Conservation (phyloP, 92 coral and sea anemone species). For the Pocillopora meandrina region DNA sequence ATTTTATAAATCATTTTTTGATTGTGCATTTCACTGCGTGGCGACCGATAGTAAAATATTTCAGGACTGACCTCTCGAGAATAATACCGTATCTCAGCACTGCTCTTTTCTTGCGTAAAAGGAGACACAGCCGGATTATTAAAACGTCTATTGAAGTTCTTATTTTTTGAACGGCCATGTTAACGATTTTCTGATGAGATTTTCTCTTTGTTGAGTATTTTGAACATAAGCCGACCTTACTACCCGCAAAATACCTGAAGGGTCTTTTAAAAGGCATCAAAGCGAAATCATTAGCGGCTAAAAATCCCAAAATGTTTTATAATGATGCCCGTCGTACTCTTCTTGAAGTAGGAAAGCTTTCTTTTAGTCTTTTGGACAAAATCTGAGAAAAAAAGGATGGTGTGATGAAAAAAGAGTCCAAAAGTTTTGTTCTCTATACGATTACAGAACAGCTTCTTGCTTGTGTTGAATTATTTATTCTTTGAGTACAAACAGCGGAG, state of each 20-base stretch:
- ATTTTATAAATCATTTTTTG: slow-evolving; percentile 10
- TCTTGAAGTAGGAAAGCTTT: neutral
- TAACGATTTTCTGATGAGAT: neutral
- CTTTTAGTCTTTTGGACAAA: neutral
- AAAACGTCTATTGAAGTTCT: neutral
- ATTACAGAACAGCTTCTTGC: slow-evolving; percentile 43
- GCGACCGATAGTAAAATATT: neutral
- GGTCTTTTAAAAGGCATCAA: slow-evolving; percentile 31
- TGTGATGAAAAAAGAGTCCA: neutral
- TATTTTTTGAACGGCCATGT: neutral
- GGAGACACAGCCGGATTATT: too few relatives aligned
- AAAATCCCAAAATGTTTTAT: neutral
- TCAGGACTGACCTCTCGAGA: neutral
- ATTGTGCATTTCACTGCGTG: slow-evolving; percentile 37
- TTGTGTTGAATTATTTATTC: slow-evolving; percentile 46
- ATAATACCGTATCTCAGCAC: neutral
- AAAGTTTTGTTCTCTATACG: slow-evolving; percentile 11
- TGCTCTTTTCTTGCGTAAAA: too few relatives aligned
- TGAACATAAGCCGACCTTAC: slow-evolving; percentile 22
- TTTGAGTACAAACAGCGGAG: slow-evolving; percentile 33
- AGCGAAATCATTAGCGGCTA: neutral
- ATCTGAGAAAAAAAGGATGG: neutral
- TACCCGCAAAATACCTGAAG: slow-evolving; percentile 44
- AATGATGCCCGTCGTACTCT: neutral
- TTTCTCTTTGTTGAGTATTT: slow-evolving; percentile 24